phyloP scores from a whole-genome alignment of 1,140 invertebrate species.

The Sminthurides bifidus region DNA sequence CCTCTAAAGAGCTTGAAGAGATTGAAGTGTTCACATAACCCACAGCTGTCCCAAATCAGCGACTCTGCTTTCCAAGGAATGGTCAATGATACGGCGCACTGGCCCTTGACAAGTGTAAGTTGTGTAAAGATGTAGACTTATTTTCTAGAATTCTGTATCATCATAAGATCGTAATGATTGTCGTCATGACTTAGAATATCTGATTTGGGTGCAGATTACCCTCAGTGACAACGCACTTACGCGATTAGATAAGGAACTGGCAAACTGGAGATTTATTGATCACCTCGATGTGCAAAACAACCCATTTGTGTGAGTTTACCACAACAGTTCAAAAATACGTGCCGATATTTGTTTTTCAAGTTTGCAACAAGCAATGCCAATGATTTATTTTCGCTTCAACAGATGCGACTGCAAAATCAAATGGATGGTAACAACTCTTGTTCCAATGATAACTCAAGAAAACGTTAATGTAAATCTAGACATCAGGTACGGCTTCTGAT shows the following conservation, averaged over 20 bases:
- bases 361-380: neutral
- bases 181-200: neutral
- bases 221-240: constrained; percentile 28
- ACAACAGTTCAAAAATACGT: neutral
- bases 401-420: constrained; percentile 28
- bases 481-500: constrained; percentile 17
- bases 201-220: constrained; percentile 20
- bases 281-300: constrained; percentile 26
- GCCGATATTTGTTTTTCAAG: neutral
- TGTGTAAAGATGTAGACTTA: neutral
- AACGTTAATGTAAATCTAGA: neutral
- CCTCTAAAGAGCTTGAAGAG: constrained; percentile 16
- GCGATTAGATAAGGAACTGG: constrained; percentile 18
- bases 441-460: constrained; percentile 13
- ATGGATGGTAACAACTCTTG: constrained; percentile 19
- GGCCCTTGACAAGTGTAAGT: constrained; percentile 21
- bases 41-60: constrained; percentile 13
- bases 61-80: constrained; percentile 25
- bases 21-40: constrained; percentile 13
- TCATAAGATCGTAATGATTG: neutral
- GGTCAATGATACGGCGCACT: constrained; percentile 1
- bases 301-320: constrained; percentile 23
- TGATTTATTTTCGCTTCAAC: neutral
- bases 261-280: constrained; percentile 18
- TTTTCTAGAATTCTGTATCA: neutral